phyloP scores from a whole-genome alignment of 2,797 vertebrate genomes.

The Myotis findleyi region DNA sequence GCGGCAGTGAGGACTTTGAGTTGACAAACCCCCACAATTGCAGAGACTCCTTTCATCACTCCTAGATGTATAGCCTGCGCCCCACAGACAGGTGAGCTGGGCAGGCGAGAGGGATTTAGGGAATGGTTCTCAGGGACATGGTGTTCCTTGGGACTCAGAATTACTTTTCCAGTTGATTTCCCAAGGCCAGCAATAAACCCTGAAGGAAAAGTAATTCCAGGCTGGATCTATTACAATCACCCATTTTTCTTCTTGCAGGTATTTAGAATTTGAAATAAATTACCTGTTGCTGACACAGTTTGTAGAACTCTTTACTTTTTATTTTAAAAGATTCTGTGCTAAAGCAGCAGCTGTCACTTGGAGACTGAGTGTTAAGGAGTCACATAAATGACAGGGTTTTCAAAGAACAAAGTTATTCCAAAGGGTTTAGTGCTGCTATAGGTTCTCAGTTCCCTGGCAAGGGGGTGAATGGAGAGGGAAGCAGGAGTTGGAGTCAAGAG shows the following conservation, averaged over 20 bases:
- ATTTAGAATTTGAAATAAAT: constrained; percentile 36
- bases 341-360: constrained; percentile 22
- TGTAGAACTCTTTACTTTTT: constrained; percentile 9
- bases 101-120: background rate
- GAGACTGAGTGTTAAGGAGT: constrained; percentile 15
- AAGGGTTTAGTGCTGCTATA: background rate
- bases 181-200: constrained; percentile 18
- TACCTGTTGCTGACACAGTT: constrained; percentile 4
- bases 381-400: background rate
- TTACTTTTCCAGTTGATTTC: constrained; percentile 53
- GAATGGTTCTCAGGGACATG: background rate
- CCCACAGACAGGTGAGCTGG: background rate
- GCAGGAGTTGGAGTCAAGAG: background rate
- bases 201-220: constrained; percentile 42
- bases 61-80: background rate
- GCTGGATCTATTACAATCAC: background rate
- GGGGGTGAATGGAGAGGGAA: background rate
- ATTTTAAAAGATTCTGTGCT: constrained; percentile 32
- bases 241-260: background rate
- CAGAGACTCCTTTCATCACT: background rate
- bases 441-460: background rate
- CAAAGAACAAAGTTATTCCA: constrained; percentile 30
- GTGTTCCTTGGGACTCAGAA: background rate
- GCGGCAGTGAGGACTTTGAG: background rate
- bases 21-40: background rate